Evolutionary conservation across 2,888 invertebrate species (phyloP).

Genomic region (Beris chalybata): DNA sequence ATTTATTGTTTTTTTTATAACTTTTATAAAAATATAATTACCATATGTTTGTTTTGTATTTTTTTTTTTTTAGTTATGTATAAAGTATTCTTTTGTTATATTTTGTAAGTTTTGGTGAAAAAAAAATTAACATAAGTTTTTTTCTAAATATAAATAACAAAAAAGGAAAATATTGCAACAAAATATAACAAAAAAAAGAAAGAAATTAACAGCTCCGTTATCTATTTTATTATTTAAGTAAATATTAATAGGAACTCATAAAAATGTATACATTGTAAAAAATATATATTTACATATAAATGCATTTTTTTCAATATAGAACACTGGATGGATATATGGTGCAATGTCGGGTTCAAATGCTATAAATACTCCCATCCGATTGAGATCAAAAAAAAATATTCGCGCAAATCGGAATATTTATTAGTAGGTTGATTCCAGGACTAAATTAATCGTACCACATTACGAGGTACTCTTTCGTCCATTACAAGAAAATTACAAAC

Average conservation of each 20-base stretch:
- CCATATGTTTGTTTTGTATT: constrained; percentile 15
- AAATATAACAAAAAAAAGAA: constrained; percentile 21
- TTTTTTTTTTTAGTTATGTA: constrained; percentile 19
- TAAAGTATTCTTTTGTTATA: constrained; percentile 10
- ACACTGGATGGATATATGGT: constrained; percentile 30
- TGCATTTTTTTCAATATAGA: constrained; percentile 27
- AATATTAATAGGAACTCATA: constrained; percentile 33
- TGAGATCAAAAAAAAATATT: too few species aligned
- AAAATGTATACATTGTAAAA: constrained; percentile 32
- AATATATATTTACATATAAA: constrained; percentile 32
- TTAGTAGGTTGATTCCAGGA: too few species aligned
- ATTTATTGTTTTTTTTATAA: constrained; percentile 26
- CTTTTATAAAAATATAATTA: constrained; percentile 29
- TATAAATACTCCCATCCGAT: too few species aligned
- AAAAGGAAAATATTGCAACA: constrained; percentile 18
- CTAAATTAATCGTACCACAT: too few species aligned
- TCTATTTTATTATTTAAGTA: constrained; percentile 28
- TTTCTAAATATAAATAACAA: constrained; percentile 29
- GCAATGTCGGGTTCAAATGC: constrained; percentile 4
- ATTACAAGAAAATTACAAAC: too few species aligned
- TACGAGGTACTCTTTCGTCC: too few species aligned
- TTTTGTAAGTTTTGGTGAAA: constrained; percentile 13
- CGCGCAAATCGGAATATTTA: too few species aligned
- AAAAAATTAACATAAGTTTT: constrained; percentile 21
- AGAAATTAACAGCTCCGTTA: constrained; percentile 25